Evolutionary conservation across 2,113 vertebrate genomes (phyloP), one percentile per base, ranked within the genome.

Genomic region (Mixornis gularis): DNA sequence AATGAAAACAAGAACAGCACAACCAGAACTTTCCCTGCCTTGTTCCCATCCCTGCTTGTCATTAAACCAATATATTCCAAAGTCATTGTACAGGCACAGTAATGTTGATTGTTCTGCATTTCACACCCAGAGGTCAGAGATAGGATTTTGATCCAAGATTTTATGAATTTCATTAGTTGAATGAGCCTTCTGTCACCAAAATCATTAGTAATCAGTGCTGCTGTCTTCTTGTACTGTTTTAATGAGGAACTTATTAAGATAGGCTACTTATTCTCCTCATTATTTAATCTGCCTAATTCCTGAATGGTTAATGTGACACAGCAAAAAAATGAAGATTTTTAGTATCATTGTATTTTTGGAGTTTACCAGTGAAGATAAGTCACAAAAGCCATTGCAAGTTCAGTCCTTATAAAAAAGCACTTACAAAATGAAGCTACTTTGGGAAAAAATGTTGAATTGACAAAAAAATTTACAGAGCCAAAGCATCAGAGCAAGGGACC

Each of bases 41-140:
- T 46, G 58, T 84, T 95, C 77, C 86, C 83, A 74, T 81, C 46
- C 22, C 38, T 58, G 58, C 64, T n/a, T 79, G 83, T 81, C 94
- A 90, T 77, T 72, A 85, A 81, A 84, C 53, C 84, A 63, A 58
- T 26, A 38, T 58, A 92, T 90, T 79, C 84, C 91, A 66, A 72
- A 92, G 92, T 90, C 77, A 88, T 13, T 41, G 77, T 41, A 46
- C 62, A 60, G 25, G 78, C 93, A 84, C 72, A 86, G 92, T 32
- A 48, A 69, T 16, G 84, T 20, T 84, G 89, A 84, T 58, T 96
- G 78, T 32, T 95, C 56, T 92, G 91, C 63, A 93, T 94, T 95
- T 95, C 92, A 94, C 94, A 93, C 91, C 95, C 92, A 95, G 96
- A 96, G 86, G 95, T 94, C 89, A 96, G 70, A 93, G 91, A 86